Percentiles rank a stretch among this genome's conserved stretches.
Evolutionary conservation across 2,113 vertebrate species (phyloP).

Genomic region (Mustela lutreola): DNA sequence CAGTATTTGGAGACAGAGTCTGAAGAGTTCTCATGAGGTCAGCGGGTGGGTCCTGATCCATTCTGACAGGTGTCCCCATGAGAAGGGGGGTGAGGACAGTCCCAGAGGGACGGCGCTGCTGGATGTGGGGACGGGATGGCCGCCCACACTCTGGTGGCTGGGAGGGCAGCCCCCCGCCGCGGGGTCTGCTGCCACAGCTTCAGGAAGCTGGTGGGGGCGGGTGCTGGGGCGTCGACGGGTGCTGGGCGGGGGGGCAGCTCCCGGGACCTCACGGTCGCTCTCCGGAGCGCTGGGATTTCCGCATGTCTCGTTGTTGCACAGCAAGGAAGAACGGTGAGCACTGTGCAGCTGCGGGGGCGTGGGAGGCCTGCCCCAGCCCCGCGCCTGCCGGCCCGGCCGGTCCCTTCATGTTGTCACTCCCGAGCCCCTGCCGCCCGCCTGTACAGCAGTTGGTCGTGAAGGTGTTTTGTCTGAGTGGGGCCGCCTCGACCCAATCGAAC

Average conservation of each 20-base stretch:
- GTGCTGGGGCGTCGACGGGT: no score
- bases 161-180: rapidly evolving
- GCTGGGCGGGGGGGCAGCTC: not conserved
- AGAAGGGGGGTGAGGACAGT: not conserved
- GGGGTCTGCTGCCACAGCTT: not conserved
- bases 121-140: not conserved
- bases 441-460: not conserved
- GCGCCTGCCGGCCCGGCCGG: not conserved
- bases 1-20: no score
- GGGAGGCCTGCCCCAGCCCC: not conserved
- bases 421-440: not conserved
- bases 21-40: not conserved
- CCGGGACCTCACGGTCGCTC: rapidly evolving
- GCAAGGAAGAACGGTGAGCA: not conserved
- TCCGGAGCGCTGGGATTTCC: not conserved
- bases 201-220: not conserved
- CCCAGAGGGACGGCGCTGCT: no score
- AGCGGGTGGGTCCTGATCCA: not conserved
- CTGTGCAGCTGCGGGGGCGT: not conserved
- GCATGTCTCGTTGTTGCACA: rapidly evolving
- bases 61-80: not conserved
- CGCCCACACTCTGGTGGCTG: rapidly evolving
- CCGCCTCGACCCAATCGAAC: not conserved
- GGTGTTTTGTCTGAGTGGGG: not conserved
- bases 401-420: no score